These are phyloP conservation scores for Aphaenogaster floridana DNA, from an alignment of 1,140 invertebrate genomes.

Conservation along the genomic window DNA sequence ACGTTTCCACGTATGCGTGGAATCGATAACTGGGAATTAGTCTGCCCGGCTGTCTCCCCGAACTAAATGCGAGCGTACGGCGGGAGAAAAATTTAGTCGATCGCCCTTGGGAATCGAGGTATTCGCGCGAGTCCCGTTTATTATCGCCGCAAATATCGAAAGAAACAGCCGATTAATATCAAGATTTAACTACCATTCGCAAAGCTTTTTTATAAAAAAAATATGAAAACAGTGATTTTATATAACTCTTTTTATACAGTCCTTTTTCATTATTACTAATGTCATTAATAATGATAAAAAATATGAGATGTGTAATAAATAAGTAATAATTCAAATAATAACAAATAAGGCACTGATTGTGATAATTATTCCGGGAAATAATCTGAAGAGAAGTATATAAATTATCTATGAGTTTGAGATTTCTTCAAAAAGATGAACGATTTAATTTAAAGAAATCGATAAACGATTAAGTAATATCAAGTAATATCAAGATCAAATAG, in stretches of 20 bases:
- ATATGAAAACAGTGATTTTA: neutral
- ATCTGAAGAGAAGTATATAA: neutral
- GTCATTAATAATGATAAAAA: neutral
- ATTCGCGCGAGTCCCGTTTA: neutral
- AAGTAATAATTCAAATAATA: neutral
- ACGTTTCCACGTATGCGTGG: constrained; percentile 76
- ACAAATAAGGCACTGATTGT: neutral
- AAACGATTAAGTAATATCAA: neutral
- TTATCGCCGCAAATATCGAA: constrained; percentile 25
- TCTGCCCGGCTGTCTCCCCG: constrained; percentile 80
- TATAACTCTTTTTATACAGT: neutral
- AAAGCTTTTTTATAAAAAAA: neutral
- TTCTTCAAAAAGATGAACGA: neutral
- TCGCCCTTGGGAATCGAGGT: neutral
- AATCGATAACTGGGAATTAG: constrained; percentile 83
- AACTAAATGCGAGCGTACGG: constrained; percentile 67
- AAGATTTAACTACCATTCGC: neutral
- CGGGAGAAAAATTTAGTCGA: constrained; percentile 53
- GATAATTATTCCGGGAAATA: neutral
- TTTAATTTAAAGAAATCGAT: neutral
- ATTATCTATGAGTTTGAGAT: neutral
- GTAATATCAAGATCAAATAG: neutral
- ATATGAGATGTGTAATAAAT: neutral
- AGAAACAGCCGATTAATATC: neutral
- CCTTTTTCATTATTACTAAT: neutral